These are phyloP conservation scores for Sussaba pulchella DNA, from an alignment of 2,888 invertebrate genomes.

Conservation along the genomic window DNA sequence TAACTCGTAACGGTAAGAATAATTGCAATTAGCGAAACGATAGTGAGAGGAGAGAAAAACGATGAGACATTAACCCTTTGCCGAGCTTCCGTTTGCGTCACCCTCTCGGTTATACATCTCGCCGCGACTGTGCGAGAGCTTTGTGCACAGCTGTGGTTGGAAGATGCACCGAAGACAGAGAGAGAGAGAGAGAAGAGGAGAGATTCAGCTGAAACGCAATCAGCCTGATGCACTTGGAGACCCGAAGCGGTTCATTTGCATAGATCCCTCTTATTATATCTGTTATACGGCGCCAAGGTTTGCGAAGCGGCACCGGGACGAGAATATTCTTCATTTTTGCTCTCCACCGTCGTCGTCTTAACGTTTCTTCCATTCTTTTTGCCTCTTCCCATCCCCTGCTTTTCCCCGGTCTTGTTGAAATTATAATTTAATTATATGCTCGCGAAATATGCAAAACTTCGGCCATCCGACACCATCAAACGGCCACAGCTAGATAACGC, in stretches of 20 bases:
- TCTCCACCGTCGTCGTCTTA: conserved; percentile 13
- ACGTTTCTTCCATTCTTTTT: not conserved
- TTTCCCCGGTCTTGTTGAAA: conserved; percentile 53
- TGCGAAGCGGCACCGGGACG: too few species aligned
- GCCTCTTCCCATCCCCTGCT: not conserved
- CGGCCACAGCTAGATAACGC: not conserved
- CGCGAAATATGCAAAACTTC: conserved; percentile 26
- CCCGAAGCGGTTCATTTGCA: conserved; percentile 62
- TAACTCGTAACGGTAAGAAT: conserved; percentile 29
- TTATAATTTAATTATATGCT: conserved; percentile 57
- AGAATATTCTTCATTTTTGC: not conserved
- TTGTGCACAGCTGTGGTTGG: conserved; percentile 32
- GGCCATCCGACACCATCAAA: not conserved
- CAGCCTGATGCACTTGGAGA: conserved; percentile 63
- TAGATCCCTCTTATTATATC: conserved; percentile 54
- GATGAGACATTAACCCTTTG: conserved; percentile 5
- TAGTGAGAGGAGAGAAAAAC: conserved; percentile 19
- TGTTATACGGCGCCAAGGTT: conserved; percentile 44
- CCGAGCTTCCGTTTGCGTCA: not conserved
- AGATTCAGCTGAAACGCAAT: conserved; percentile 59
- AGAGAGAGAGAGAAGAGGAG: not conserved
- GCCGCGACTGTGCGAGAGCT: not conserved
- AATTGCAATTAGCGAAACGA: conserved; percentile 54
- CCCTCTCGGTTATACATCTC: not conserved
- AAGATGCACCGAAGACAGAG: conserved; percentile 39